A percentile compares a stretch with the other conserved stretches of the same genome.
phyloP scores from a whole-genome alignment of 2,797 vertebrate genomes.

The Diplodus puntazzo region DNA sequence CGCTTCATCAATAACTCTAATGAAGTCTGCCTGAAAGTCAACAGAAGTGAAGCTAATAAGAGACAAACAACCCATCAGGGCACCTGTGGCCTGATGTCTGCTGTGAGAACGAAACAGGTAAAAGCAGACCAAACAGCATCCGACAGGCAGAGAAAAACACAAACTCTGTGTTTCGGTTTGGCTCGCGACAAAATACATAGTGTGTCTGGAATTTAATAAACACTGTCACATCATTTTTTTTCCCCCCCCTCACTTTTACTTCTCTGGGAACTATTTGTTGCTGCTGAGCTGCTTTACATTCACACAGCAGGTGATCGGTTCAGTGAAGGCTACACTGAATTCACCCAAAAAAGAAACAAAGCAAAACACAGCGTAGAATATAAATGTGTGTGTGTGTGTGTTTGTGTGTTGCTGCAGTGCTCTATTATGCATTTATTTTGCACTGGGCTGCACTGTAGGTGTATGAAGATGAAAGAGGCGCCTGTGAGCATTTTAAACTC shows the following conservation, averaged over 20 bases:
- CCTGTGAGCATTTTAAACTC: conserved; percentile 15
- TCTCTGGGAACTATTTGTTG: conserved; percentile 16
- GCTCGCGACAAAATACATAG: neutral
- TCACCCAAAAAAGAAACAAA: conserved; percentile 5
- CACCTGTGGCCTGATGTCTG: neutral
- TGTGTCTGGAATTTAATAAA: neutral
- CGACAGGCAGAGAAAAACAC: conserved; percentile 11
- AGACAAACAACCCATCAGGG: neutral
- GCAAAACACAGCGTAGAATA: conserved; percentile 27
- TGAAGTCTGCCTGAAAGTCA: neutral
- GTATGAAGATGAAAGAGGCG: conserved; percentile 23
- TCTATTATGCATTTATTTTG: conserved; percentile 25
- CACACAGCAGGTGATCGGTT: conserved; percentile 30
- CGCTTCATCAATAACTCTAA: conserved; percentile 14
- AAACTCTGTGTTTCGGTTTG: neutral
- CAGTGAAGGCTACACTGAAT: conserved; percentile 16
- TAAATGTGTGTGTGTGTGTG: conserved; percentile 15
- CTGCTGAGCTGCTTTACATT: conserved; percentile 29
- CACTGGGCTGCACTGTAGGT: neutral
- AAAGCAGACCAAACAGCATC: neutral
- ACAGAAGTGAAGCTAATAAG: neutral
- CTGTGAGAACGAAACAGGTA: neutral
- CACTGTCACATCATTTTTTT: conserved; percentile 9
- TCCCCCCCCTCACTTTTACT: neutral
- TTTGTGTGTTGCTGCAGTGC: neutral